Base-by-base conservation (phyloP, 1,140 invertebrate genomes). In the Camponotus pennsylvanicus region DNA sequence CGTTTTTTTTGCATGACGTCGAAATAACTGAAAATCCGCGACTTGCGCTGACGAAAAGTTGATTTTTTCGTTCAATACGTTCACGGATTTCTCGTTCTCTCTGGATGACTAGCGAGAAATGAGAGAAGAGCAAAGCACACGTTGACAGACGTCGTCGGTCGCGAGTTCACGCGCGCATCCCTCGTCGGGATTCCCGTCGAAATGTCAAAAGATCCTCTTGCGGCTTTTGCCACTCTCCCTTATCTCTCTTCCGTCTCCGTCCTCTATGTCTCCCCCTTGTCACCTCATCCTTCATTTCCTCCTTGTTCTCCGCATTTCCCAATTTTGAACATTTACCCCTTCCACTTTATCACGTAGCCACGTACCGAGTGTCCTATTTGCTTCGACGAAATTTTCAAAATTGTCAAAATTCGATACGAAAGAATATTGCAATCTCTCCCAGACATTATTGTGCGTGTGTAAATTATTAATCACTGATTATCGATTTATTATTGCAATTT, bases 121-220 rank as follows among this genome's bases (percentile, higher is more conserved):
- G 77, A 63, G 57, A 75, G 52, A 37, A 37, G 55, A 69, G n/a
- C 61, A 34, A 27, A 55, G 32, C 42, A 37, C 69, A 59, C 79
- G 79, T 83, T 83, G 79, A 83, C 79, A 83, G 79, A 83, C 57
- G 67, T 75, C 79, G 79, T 61, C 69, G 69, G 55, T 57, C 55
- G 69, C 34, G 55, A 82, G 67, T 67, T 82, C 67, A 66, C 79
- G 67, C 55, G 59, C 79, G 61, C 55, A 45, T 83, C 40, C 75
- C 69, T 63, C 79, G 79, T 83, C 69, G 69, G 69, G 57, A 85
- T 85, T 78, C 82, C 67, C 63, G 82, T 78, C 73, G 73, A 85
- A 78, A 76, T 45, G 82, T 85, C 82, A 85, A 85, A 85, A 85
- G 75, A 76, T 85, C 45, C 82, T 78, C 73, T 85, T 67, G 82